phyloP scores from a whole-genome alignment of 2,888 invertebrate species.

The Rhabditophanes sp. region DNA sequence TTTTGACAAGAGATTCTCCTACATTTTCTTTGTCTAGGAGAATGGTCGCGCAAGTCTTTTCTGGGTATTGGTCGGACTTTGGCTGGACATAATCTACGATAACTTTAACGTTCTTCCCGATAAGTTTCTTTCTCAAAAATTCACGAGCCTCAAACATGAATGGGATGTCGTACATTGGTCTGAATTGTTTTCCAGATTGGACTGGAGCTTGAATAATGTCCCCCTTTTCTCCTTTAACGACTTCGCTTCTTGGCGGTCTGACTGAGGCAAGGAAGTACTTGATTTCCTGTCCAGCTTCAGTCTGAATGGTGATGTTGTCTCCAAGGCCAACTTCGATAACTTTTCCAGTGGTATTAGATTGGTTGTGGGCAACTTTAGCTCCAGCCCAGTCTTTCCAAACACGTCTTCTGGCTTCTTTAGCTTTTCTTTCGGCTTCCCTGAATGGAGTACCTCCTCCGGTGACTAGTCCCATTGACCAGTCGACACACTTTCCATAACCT shows the following conservation, averaged over 20 bases:
- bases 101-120: slow-evolving; percentile 71
- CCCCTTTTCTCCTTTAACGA: slow-evolving; percentile 9
- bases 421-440: slow-evolving; percentile 65
- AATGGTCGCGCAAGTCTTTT: slow-evolving; percentile 83
- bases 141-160: slow-evolving; percentile 97
- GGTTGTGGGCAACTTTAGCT: slow-evolving; percentile 13
- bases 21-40: slow-evolving; percentile 58
- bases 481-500: slow-evolving; percentile 82
- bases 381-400: slow-evolving; percentile 82
- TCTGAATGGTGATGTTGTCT: slow-evolving; percentile 73
- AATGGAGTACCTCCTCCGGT: slow-evolving; percentile 66
- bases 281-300: slow-evolving; percentile 60
- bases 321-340: slow-evolving; percentile 74
- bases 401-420: slow-evolving; percentile 68
- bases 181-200: slow-evolving; percentile 26
- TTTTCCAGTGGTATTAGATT: slow-evolving; percentile 15
- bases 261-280: slow-evolving; percentile 91
- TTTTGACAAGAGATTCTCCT: slow-evolving; percentile 55
- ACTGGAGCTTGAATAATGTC: slow-evolving; percentile 3
- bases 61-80: slow-evolving; percentile 75
- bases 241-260: slow-evolving; percentile 66
- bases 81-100: slow-evolving; percentile 90
- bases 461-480: slow-evolving; percentile 74
- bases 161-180: slow-evolving; percentile 89
- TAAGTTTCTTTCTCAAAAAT: slow-evolving; percentile 78